These are phyloP conservation scores for Drosophila sucinea DNA, from an alignment of 1,140 invertebrate species.

Conservation along the genomic window DNA sequence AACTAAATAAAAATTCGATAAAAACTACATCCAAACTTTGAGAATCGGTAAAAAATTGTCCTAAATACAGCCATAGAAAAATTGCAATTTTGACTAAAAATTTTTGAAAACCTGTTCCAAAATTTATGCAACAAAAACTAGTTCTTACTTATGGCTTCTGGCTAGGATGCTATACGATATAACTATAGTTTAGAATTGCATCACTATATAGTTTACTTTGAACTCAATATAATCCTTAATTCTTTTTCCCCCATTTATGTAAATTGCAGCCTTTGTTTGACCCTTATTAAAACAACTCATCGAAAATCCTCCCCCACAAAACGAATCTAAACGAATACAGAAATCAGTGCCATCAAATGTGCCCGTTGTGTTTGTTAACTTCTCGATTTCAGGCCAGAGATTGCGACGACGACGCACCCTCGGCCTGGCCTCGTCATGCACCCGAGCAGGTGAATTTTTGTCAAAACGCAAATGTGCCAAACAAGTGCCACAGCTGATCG, in stretches of 20 bases:
- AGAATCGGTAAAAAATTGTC: too few relatives aligned
- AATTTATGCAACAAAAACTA: too few relatives aligned
- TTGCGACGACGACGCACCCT: conserved; percentile 54
- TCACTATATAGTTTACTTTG: too few relatives aligned
- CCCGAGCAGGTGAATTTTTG: conserved; percentile 59
- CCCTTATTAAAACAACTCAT: conserved; percentile 35
- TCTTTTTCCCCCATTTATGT: not conserved
- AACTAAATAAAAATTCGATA: too few relatives aligned
- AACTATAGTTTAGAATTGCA: too few relatives aligned
- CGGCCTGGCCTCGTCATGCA: conserved; percentile 39
- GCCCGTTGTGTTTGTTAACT: conserved; percentile 59
- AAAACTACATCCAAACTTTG: too few relatives aligned
- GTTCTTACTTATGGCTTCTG: too few relatives aligned
- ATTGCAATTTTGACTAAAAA: too few relatives aligned
- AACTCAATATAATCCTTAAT: not conserved
- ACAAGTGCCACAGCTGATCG: conserved; percentile 75
- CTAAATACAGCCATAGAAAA: too few relatives aligned
- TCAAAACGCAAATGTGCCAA: conserved; percentile 55
- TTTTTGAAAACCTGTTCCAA: too few relatives aligned
- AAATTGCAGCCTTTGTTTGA: conserved; percentile 1
- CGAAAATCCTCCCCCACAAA: conserved; percentile 63
- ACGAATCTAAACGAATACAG: conserved; percentile 30
- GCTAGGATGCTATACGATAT: too few relatives aligned
- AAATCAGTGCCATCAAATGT: conserved; percentile 63
- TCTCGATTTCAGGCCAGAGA: conserved; percentile 75